These are phyloP conservation scores for Columba livia DNA, from an alignment of 2,113 vertebrate genomes.

Conservation along the genomic window DNA sequence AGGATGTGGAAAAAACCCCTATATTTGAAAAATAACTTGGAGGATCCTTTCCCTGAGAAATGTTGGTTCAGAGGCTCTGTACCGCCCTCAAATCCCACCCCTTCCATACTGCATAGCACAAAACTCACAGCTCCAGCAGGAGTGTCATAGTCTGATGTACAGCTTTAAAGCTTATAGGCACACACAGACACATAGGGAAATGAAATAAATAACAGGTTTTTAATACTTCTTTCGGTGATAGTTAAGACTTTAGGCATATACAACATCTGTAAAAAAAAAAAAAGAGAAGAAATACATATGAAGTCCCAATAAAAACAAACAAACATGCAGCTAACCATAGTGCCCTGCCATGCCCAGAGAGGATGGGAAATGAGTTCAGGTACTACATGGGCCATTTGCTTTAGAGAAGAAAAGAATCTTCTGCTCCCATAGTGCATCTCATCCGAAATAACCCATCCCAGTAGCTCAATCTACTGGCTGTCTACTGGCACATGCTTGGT, in stretches of 20 bases:
- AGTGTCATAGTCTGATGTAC: neutral
- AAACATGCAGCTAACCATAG: neutral
- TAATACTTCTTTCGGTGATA: slow-evolving; percentile 33
- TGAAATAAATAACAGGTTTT: neutral
- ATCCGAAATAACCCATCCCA: neutral
- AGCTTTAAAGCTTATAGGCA: neutral
- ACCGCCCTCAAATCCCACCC: neutral
- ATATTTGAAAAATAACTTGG: neutral
- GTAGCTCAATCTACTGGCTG: neutral
- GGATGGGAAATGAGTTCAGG: neutral
- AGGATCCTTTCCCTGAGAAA: neutral
- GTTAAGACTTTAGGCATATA: slow-evolving; percentile 42
- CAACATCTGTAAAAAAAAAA: slow-evolving; percentile 44
- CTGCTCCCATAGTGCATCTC: neutral
- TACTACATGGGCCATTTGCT: neutral
- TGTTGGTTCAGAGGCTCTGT: neutral
- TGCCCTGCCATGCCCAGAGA: neutral
- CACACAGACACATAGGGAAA: neutral
- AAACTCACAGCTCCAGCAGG: neutral
- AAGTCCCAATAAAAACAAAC: neutral
- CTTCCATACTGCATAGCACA: neutral
- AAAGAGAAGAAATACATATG: neutral
- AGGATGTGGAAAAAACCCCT: neutral
- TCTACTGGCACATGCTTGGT: neutral
- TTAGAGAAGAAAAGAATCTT: neutral